Evolutionary conservation across 2,888 invertebrate species (phyloP).

Genomic region (Cataglyphis rosenhaueri): DNA sequence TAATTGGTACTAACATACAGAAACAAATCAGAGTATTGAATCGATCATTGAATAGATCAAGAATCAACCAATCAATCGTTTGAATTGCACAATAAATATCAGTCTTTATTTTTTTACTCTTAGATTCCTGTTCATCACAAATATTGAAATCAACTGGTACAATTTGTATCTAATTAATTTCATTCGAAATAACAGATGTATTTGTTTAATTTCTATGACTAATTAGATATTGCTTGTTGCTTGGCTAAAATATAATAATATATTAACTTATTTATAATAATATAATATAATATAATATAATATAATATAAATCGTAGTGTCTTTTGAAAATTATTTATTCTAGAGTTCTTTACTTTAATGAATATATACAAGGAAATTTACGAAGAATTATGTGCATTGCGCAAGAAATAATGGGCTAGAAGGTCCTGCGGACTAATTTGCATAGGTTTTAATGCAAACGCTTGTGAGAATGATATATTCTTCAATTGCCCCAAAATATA

Average conservation of each 20-base stretch:
- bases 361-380: constrained; percentile 15
- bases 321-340: constrained; percentile 2
- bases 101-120: neutral
- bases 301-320: constrained; percentile 3
- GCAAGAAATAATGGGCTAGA: constrained; percentile 10
- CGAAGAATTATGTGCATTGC: constrained; percentile 11
- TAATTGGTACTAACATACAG: neutral
- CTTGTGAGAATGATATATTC: constrained; percentile 32
- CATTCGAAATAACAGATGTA: neutral
- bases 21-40: neutral
- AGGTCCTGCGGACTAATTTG: constrained; percentile 23
- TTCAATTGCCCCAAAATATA: constrained; percentile 5
- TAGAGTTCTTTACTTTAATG: constrained; percentile 15
- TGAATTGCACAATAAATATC: neutral
- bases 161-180: neutral
- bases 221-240: neutral
- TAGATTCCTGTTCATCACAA: neutral
- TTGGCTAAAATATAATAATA: neutral
- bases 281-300: no score
- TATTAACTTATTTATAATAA: neutral
- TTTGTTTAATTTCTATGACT: neutral
- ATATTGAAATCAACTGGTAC: neutral
- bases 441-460: constrained; percentile 40
- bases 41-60: constrained; percentile 3
- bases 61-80: constrained; percentile 4